Conservation (phyloP, 2,113 vertebrate species). For the Salvelinus sp. region DNA sequence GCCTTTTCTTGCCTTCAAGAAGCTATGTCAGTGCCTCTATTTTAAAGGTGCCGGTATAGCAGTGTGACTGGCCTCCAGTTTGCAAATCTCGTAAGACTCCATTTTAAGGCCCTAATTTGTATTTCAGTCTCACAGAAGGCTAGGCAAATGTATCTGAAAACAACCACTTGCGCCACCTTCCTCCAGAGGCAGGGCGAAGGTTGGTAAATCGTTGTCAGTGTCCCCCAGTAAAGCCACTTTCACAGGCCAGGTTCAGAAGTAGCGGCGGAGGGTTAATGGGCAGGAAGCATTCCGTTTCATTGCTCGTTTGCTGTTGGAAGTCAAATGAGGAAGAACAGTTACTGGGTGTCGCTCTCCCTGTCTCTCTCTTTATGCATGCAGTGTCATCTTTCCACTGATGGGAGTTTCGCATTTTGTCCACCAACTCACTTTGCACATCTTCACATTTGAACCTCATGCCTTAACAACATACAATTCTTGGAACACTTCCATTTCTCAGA, state of each 20-base stretch:
- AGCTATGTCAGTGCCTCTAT: neutral
- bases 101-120: neutral
- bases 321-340: neutral
- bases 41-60: neutral
- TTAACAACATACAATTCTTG: neutral
- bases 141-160: neutral
- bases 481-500: neutral
- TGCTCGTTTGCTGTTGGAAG: neutral
- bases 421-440: neutral
- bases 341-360: neutral
- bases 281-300: constrained; percentile 2
- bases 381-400: neutral
- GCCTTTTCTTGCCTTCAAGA: neutral
- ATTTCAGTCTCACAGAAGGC: too few species aligned
- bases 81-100: neutral
- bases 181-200: neutral
- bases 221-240: neutral
- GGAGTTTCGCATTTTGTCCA: neutral
- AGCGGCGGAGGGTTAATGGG: neutral
- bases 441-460: too few species aligned
- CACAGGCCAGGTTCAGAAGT: neutral
- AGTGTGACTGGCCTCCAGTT: neutral
- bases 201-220: neutral
- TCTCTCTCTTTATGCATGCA: neutral
- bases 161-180: neutral